Percentiles rank a stretch among this genome's conserved stretches.
These are phyloP conservation scores for Callyntrura sp. DNA, from an alignment of 2,888 invertebrate genomes.

Conservation along the genomic window DNA sequence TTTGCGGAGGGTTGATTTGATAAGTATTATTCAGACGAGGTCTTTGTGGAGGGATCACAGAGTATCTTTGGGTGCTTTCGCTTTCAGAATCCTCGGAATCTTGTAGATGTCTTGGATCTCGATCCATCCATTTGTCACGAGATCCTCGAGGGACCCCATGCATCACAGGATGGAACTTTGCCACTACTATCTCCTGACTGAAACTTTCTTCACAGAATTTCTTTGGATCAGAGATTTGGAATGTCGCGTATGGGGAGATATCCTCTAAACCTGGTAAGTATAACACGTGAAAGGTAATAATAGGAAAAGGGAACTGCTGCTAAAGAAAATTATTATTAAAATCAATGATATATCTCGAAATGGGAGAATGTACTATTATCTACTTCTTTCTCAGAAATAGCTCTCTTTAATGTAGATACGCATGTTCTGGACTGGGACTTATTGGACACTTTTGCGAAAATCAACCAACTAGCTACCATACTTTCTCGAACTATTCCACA, in stretches of 20 bases:
- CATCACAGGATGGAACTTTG: constrained; percentile 82
- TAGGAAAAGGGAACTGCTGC: constrained; percentile 1
- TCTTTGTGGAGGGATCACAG: constrained; percentile 79
- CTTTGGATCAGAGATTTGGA: constrained; percentile 92
- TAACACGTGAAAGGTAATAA: background rate
- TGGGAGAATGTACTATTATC: too few relatives aligned
- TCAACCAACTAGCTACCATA: too few relatives aligned
- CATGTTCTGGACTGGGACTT: too few relatives aligned
- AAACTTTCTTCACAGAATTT: constrained; percentile 82
- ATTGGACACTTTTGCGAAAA: too few relatives aligned
- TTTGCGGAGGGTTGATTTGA: constrained; percentile 78
- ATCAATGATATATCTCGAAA: too few relatives aligned
- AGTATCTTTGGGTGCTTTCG: constrained; percentile 79
- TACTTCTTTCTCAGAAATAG: too few relatives aligned
- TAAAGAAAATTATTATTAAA: too few relatives aligned
- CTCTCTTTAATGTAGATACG: too few relatives aligned
- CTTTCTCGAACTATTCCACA: too few relatives aligned
- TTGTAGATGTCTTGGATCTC: constrained; percentile 70
- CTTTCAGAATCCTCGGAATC: constrained; percentile 80
- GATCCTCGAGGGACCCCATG: constrained; percentile 80
- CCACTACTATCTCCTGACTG: constrained; percentile 83
- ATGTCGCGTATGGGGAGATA: constrained; percentile 96
- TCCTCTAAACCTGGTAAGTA: constrained; percentile 89
- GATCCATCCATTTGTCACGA: constrained; percentile 80
- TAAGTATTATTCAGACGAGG: constrained; percentile 79